Evolutionary conservation across 2,888 invertebrate species (phyloP), one percentile per base, ranked within the genome.

Genomic region (Lasioglossum leucozonium): DNA sequence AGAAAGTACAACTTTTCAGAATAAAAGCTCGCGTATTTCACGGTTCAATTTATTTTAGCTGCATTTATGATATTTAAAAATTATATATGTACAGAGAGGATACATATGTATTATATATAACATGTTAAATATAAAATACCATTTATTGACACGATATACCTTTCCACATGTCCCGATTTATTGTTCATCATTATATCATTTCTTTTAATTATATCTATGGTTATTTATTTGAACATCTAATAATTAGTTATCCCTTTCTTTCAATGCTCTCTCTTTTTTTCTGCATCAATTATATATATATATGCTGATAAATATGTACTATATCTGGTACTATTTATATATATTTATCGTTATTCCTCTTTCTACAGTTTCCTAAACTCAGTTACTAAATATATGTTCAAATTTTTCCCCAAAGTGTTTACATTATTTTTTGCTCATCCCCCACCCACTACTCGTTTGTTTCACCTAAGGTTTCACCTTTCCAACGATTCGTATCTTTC

Each of bases 181-280:
- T n/a, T n/a, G n/a, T n/a, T 55, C 51, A 10, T 55, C 3, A n/a
- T n/a, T 55, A 55, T 4, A 55, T n/a, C 10, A 55, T 11, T 55
- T 22, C 10, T n/a, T 55, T n/a, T 1, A 10, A 55, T 55, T n/a
- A 55, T 55, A 55, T n/a, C 51, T 22, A 51, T 47, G 0, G 18
- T 47, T n/a, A 55, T 55, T 55, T 55, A 55, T 55, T 55, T 55
- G n/a, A n/a, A 55, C n/a, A 55, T 55, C 55, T 55, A 44, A 44
- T 16, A 44, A 44, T 44, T 44, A 44, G 16, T 16, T 44, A 44
- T 44, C 44, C 16, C 1, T 11, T 55, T 55, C 10, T 55, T 55
- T n/a, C 22, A 51, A n/a, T n/a, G 2, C 22, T n/a, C n/a, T n/a
- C 10, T 8, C n/a, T 44, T 16, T 44, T 40, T 40, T 40, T 40